phyloP scores from a whole-genome alignment of 1,140 invertebrate genomes.

The Trichogramma pretiosum region DNA sequence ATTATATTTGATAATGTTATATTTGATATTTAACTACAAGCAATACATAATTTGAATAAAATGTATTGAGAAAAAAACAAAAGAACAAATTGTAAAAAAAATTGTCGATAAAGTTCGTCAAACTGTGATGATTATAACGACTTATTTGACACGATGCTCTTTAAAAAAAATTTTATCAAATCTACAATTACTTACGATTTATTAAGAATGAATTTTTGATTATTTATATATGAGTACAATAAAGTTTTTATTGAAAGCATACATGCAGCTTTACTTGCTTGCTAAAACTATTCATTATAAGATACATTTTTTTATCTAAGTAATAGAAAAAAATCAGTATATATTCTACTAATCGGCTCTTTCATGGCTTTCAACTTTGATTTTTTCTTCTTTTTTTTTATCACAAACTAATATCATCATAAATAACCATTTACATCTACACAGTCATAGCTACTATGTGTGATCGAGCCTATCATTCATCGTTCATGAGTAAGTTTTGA shows the following conservation, averaged over 20 bases:
- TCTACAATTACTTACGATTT: conserved; percentile 7
- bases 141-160: conserved; percentile 12
- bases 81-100: conserved; percentile 7
- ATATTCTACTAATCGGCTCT: conserved; percentile 20
- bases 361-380: conserved; percentile 23
- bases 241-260: conserved; percentile 11
- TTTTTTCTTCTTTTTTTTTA: too few species aligned
- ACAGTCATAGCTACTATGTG: too few species aligned
- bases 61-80: conserved; percentile 12
- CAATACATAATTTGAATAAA: conserved; percentile 14
- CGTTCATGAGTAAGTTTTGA: too few species aligned
- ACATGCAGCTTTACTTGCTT: too few species aligned
- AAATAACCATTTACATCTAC: too few species aligned
- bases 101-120: conserved; percentile 7
- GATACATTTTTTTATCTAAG: conserved; percentile 3
- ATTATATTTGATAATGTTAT: conserved; percentile 9
- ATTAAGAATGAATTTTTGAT: conserved; percentile 2
- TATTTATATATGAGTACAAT: conserved; percentile 9
- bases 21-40: conserved; percentile 4
- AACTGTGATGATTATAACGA: conserved; percentile 19
- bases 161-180: conserved; percentile 14
- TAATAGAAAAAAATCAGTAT: conserved; percentile 13
- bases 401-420: too few species aligned
- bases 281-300: too few species aligned
- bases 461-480: too few species aligned